These are phyloP conservation scores for Micromys minutus DNA, from an alignment of 2,113 vertebrate species.

Conservation along the genomic window DNA sequence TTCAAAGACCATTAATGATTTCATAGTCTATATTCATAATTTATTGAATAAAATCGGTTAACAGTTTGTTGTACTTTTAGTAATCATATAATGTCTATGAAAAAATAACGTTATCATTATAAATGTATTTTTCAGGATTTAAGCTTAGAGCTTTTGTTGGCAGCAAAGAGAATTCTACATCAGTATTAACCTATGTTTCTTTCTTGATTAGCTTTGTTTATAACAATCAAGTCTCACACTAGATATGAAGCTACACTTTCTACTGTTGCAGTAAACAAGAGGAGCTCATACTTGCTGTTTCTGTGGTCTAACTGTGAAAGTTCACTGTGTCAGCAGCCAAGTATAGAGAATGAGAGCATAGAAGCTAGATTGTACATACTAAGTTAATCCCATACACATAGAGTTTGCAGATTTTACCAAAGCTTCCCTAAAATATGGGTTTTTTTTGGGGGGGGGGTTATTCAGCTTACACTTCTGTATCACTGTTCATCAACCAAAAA, in stretches of 20 bases:
- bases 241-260: constrained; percentile 68
- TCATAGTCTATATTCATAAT: constrained; percentile 39
- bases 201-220: constrained; percentile 49
- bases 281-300: constrained; percentile 54
- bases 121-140: constrained; percentile 69
- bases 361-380: constrained; percentile 80
- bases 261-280: constrained; percentile 39
- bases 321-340: constrained; percentile 75
- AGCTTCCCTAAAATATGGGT: constrained; percentile 74
- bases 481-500: too few relatives aligned
- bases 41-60: neutral
- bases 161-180: constrained; percentile 57
- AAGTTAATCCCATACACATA: constrained; percentile 81
- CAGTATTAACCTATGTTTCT: constrained; percentile 61
- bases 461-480: too few relatives aligned
- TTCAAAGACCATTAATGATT: constrained; percentile 43
- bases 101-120: constrained; percentile 55
- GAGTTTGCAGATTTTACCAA: constrained; percentile 81
- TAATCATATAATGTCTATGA: constrained; percentile 61
- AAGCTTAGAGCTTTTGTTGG: constrained; percentile 39
- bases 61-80: constrained; percentile 52
- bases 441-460: too few relatives aligned
- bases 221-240: constrained; percentile 59
- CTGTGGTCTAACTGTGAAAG: constrained; percentile 70
- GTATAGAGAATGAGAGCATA: constrained; percentile 68